Evolutionary conservation across 2,888 invertebrate genomes (phyloP).

Genomic region (Thysanoteuthis rhombus): DNA sequence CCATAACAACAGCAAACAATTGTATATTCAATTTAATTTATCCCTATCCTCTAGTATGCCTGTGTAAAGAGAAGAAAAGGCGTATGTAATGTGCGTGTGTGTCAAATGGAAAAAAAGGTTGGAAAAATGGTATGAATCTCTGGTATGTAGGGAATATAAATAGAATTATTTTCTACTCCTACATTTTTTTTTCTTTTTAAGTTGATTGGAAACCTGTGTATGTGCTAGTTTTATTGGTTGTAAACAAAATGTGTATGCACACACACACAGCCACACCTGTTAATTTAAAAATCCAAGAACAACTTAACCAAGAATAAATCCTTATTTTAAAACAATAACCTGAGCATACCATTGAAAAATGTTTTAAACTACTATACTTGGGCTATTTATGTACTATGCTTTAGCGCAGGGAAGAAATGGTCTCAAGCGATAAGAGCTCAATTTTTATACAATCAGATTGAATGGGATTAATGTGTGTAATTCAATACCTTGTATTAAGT

Average conservation of each 20-base stretch:
- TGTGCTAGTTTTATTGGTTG: not conserved
- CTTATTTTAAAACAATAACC: not conserved
- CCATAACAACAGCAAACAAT: not conserved
- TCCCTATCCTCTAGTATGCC: not conserved
- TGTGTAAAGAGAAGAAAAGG: not conserved
- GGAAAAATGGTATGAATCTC: not conserved
- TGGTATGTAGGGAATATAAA: not conserved
- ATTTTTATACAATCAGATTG: not conserved
- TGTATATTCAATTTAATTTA: not conserved
- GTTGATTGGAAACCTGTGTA: not conserved
- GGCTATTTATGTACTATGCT: not conserved
- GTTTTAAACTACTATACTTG: not conserved
- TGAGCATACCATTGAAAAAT: not conserved
- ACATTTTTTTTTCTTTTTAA: not conserved
- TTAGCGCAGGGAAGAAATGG: no score
- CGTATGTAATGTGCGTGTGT: not conserved
- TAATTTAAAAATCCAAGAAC: not conserved
- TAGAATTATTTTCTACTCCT: not conserved
- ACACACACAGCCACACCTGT: not conserved
- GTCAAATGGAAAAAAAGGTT: not conserved
- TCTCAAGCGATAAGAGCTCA: not conserved
- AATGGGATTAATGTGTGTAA: not conserved
- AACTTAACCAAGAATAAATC: not conserved
- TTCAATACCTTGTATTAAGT: not conserved
- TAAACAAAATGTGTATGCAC: not conserved